Evolutionary conservation across 2,888 invertebrate genomes (phyloP), one percentile per base, ranked within the genome.

Genomic region (Rhingia campestris): DNA sequence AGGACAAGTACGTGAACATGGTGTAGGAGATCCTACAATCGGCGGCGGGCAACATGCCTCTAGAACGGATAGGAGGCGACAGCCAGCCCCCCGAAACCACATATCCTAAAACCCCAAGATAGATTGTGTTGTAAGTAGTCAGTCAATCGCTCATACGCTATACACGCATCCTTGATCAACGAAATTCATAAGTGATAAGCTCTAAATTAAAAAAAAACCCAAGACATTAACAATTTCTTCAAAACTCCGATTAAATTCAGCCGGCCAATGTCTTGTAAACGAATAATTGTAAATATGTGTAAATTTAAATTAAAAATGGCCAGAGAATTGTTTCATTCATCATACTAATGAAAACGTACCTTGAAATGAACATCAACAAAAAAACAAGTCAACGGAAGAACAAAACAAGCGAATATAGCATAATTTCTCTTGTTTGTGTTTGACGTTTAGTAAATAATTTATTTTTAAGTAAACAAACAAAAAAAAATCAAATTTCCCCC

Each of bases 1-100:
- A 92, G 88, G 91, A 92, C 59, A 92, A 92, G 81, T 92, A 91
- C 79, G 91, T 91, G 86, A 91, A 91, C 76, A 91, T 91, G 91
- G 91, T 91, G 91, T 92, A 92, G 91, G 91, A 91, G 89, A 91
- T 91, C 89, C 88, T 90, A 86, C 82, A 82, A 51, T 41, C 79
- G 53, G 76, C 81, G 59, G 69, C 79, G 12, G 79, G 67, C 56
- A 73, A 51, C 58, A 58, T 59, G 67, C 45, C 66, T 56, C 47
- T 66, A 53, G 76, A 79, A 67, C 61, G 79, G 43, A 67, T 69
- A 39, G 67, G 63, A 51, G 67, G 58, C 33, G 73, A 82, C 53
- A 58, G 63, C 72, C 73, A 74, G 67, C 39, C 82, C 69, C 51
- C 59, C 64, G 75, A 81, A 32, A 64, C 70, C 81, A 81, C 75